A percentile compares a stretch with the other conserved stretches of the same genome.
Evolutionary conservation across 2,797 vertebrate species (phyloP).

Genomic region (Trachops cirrhosus): DNA sequence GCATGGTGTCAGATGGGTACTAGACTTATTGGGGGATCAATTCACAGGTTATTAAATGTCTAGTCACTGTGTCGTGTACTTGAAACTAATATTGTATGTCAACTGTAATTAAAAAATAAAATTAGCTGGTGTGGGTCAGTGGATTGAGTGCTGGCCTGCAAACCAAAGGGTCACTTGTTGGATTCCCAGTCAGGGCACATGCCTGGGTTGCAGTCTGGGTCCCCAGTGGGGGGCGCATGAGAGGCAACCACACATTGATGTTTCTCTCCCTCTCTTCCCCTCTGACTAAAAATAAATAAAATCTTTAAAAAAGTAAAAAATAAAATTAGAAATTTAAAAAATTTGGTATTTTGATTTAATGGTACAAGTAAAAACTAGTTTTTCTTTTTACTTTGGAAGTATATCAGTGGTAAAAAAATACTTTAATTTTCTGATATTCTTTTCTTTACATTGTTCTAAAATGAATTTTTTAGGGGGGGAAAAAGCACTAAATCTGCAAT

Average conservation of each 20-base stretch:
- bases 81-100: not conserved
- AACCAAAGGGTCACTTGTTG: too few relatives aligned
- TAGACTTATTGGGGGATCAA: not conserved
- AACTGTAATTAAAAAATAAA: not conserved
- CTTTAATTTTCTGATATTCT: not conserved
- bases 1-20: not conserved
- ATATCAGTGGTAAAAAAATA: not conserved
- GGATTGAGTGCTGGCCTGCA: too few relatives aligned
- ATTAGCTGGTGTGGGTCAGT: too few relatives aligned
- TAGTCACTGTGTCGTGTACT: not conserved
- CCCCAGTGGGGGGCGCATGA: too few relatives aligned
- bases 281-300: too few relatives aligned
- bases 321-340: not conserved
- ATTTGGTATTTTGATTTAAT: not conserved
- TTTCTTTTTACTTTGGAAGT: slow-evolving; percentile 10
- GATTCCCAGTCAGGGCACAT: too few relatives aligned
- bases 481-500: not conserved
- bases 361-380: not conserved
- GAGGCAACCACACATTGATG: too few relatives aligned
- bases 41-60: not conserved
- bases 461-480: not conserved
- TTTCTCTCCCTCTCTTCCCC: too few relatives aligned
- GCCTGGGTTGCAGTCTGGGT: too few relatives aligned
- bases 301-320: too few relatives aligned
- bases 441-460: not conserved